Conservation (phyloP, 2,113 vertebrate genomes). For the Nycticryphes semicollaris region DNA sequence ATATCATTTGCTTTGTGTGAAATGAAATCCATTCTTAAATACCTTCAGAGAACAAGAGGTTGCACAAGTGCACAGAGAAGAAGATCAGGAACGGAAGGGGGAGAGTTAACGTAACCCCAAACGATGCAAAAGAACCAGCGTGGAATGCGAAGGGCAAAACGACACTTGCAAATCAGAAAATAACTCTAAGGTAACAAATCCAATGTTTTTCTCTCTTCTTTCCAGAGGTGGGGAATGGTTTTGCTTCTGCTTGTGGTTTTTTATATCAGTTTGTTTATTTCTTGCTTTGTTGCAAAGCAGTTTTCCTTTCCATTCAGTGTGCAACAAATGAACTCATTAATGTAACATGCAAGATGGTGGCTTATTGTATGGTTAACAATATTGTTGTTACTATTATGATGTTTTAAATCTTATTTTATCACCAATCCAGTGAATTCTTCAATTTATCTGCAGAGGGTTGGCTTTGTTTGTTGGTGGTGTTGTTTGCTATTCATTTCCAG, state of each 20-base stretch:
- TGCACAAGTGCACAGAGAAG: slow-evolving; percentile 56
- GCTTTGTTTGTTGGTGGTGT: slow-evolving; percentile 64
- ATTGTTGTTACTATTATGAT: neutral
- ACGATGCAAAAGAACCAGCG: slow-evolving; percentile 51
- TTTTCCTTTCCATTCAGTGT: slow-evolving; percentile 71
- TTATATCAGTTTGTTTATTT: slow-evolving; percentile 47
- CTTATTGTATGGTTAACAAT: slow-evolving; percentile 22
- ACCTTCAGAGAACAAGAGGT: slow-evolving; percentile 64
- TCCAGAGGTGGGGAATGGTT: slow-evolving; percentile 61
- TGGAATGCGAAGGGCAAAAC: slow-evolving; percentile 32
- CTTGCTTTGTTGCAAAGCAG: slow-evolving; percentile 74
- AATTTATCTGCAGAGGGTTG: slow-evolving; percentile 72
- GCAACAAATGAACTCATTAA: slow-evolving; percentile 60
- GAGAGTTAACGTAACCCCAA: slow-evolving; percentile 45
- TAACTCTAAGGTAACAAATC: slow-evolving; percentile 53
- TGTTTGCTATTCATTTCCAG: slow-evolving; percentile 70
- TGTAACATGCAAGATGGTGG: slow-evolving; percentile 55
- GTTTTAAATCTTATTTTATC: slow-evolving; percentile 39
- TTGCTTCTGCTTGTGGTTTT: slow-evolving; percentile 61
- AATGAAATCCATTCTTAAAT: slow-evolving; percentile 61
- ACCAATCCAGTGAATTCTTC: slow-evolving; percentile 71
- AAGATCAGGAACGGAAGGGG: neutral
- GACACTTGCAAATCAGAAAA: slow-evolving; percentile 51
- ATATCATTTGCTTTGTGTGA: slow-evolving; percentile 44
- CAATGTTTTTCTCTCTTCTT: slow-evolving; percentile 67